A percentile compares a stretch with the other conserved stretches of the same genome.
phyloP scores from a whole-genome alignment of 2,797 vertebrate species.

The Vultur gryphus region DNA sequence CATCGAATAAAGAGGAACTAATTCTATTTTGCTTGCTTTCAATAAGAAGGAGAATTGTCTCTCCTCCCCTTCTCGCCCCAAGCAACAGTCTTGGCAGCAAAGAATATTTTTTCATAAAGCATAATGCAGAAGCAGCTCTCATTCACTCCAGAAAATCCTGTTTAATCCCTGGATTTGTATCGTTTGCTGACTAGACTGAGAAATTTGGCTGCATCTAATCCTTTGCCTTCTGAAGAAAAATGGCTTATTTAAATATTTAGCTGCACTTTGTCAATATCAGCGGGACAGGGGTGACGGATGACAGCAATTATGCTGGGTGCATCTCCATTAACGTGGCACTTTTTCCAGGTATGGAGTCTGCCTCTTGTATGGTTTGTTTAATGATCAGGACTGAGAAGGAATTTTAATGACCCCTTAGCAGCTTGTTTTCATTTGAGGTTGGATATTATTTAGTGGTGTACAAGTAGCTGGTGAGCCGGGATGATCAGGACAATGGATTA shows the following conservation, averaged over 20 bases:
- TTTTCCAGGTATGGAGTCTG: conserved; percentile 57
- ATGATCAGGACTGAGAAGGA: conserved; percentile 42
- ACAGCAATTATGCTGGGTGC: conserved; percentile 65
- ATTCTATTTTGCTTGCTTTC: conserved; percentile 34
- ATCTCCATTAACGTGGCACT: conserved; percentile 64
- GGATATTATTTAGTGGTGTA: neutral
- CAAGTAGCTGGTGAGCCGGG: neutral
- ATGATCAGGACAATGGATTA: neutral
- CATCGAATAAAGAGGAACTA: conserved; percentile 8
- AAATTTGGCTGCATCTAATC: conserved; percentile 47
- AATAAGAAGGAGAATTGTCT: conserved; percentile 20
- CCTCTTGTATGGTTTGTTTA: conserved; percentile 51
- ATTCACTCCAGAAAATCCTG: conserved; percentile 36
- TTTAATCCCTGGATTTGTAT: conserved; percentile 52
- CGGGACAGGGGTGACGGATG: conserved; percentile 63
- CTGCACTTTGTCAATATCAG: conserved; percentile 62
- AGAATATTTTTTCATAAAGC: conserved; percentile 39
- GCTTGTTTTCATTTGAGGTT: neutral
- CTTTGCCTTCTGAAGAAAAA: conserved; percentile 65
- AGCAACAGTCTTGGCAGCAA: conserved; percentile 40
- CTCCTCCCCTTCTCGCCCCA: neutral
- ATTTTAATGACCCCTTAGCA: conserved; percentile 37
- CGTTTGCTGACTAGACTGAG: conserved; percentile 51
- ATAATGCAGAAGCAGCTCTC: conserved; percentile 40
- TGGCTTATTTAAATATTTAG: conserved; percentile 74